A percentile compares a stretch with the other conserved stretches of the same genome.
Conservation (phyloP, 2,113 vertebrate species). For the Craseonycteris thonglongyai region DNA sequence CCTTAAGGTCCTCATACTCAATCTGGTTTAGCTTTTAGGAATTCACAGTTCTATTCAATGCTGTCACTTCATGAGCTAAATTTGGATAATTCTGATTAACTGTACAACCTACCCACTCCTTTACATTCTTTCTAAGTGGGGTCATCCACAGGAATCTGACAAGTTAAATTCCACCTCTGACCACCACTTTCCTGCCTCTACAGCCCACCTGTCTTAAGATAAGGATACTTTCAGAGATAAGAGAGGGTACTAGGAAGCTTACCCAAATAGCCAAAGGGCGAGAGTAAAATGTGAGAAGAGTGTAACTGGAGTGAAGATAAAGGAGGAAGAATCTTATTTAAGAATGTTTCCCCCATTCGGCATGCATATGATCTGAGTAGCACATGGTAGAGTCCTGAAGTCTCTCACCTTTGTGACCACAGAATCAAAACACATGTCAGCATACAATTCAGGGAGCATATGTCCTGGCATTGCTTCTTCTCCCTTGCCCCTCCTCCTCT, state of each 20-base stretch:
- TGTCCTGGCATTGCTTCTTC: background rate
- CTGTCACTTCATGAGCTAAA: background rate
- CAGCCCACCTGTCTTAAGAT: background rate
- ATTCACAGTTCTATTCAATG: background rate
- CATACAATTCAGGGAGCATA: background rate
- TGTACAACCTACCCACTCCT: fast-evolving
- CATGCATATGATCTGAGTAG: background rate
- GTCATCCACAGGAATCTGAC: background rate
- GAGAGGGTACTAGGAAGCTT: background rate
- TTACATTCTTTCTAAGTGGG: background rate
- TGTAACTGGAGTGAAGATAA: background rate
- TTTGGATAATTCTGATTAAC: background rate
- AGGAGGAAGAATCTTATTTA: background rate
- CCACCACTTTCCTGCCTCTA: background rate
- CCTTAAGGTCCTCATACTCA: background rate
- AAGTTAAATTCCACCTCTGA: background rate
- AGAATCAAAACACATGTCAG: background rate
- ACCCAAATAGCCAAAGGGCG: background rate
- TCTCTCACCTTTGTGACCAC: background rate
- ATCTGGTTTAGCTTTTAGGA: background rate
- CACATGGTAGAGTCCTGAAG: background rate
- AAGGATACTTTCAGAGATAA: background rate
- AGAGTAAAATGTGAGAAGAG: background rate
- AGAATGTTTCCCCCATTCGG: background rate
- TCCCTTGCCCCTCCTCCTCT: background rate